Evolutionary conservation across 1,140 invertebrate genomes (phyloP).

Genomic region (Antheraea pernyi): DNA sequence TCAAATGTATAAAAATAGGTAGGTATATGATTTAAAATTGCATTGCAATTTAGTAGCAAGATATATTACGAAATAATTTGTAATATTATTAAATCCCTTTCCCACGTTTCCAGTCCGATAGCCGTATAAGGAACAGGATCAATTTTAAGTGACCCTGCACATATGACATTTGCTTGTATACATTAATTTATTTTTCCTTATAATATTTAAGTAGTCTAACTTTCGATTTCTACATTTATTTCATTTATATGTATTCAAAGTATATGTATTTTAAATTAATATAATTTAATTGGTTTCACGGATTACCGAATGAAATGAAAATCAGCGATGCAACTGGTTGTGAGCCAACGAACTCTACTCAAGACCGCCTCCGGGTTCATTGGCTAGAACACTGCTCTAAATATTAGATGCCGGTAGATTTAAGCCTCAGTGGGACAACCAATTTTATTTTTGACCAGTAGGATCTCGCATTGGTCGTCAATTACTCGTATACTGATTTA

Average conservation of each 20-base stretch:
- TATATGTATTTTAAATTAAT: background rate
- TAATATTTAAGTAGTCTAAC: background rate
- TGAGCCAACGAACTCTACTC: background rate
- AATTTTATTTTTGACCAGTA: too few species aligned
- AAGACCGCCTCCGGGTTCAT: background rate
- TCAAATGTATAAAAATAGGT: too few species aligned
- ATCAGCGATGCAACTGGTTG: background rate
- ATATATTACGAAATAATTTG: background rate
- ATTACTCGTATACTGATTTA: too few species aligned
- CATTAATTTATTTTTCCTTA: background rate
- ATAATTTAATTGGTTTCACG: background rate
- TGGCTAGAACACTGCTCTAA: background rate
- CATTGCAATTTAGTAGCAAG: too few species aligned
- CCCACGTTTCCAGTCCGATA: background rate
- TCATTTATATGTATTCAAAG: background rate
- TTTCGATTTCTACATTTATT: background rate
- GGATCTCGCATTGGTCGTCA: too few species aligned
- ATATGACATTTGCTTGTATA: background rate
- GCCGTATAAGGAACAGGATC: background rate
- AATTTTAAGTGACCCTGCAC: background rate
- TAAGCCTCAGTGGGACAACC: background rate
- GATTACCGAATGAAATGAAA: background rate
- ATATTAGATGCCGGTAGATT: background rate
- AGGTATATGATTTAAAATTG: too few species aligned
- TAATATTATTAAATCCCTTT: background rate